These are phyloP conservation scores for Chrosomus eos DNA, from an alignment of 2,797 vertebrate species.

Conservation along the genomic window DNA sequence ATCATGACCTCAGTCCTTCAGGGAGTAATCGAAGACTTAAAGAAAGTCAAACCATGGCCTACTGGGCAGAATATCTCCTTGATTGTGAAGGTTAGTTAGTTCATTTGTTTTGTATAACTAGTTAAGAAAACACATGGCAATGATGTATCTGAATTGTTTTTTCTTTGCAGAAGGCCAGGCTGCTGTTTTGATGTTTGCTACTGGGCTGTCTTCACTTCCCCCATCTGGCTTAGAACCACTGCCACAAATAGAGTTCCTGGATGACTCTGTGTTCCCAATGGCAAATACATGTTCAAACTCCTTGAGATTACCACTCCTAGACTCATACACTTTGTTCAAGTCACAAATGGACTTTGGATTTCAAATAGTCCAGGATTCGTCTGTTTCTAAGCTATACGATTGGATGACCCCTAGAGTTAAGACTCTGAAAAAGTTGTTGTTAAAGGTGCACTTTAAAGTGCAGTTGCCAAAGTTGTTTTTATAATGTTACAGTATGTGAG, in stretches of 20 bases:
- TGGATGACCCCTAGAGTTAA: conserved; percentile 10
- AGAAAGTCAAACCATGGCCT: too few relatives aligned
- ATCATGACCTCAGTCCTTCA: too few relatives aligned
- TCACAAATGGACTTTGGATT: conserved; percentile 44
- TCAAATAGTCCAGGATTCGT: conserved; percentile 40
- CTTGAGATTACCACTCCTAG: conserved; percentile 42
- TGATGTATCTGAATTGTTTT: conserved; percentile 28
- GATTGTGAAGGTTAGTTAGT: too few relatives aligned
- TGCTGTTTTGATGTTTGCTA: conserved; percentile 52
- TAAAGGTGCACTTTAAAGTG: background rate
- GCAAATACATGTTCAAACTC: conserved; percentile 52
- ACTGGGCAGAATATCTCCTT: too few relatives aligned
- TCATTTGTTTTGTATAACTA: too few relatives aligned
- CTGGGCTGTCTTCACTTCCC: conserved; percentile 50
- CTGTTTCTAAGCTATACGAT: conserved; percentile 36
- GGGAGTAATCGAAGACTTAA: too few relatives aligned
- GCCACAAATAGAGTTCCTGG: conserved; percentile 47
- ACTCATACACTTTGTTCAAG: conserved; percentile 48
- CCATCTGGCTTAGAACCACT: conserved; percentile 41
- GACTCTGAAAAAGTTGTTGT: background rate
- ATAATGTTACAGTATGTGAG: too few relatives aligned
- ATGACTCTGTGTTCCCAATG: conserved; percentile 47
- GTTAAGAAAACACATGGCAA: too few relatives aligned
- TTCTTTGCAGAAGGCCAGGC: conserved; percentile 42
- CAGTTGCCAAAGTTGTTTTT: too few relatives aligned